Evolutionary conservation across 1,140 invertebrate genomes (phyloP).

Genomic region (Phymorhynchus buccinoides): DNA sequence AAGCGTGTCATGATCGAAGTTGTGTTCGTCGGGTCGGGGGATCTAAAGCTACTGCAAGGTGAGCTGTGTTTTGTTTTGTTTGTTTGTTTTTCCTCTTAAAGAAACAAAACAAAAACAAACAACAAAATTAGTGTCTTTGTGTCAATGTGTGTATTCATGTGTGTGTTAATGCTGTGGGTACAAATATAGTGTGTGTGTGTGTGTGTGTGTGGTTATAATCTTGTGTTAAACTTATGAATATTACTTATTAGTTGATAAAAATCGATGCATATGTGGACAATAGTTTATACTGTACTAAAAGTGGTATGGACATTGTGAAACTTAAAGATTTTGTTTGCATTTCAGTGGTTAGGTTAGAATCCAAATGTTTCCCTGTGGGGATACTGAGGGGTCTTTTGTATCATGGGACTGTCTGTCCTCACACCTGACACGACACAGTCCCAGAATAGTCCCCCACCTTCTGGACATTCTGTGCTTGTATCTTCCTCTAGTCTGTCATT

Average conservation of each 20-base stretch:
- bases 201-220: not conserved
- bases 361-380: too few relatives aligned
- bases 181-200: not conserved
- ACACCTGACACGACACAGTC: too few relatives aligned
- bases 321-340: too few relatives aligned
- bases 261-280: not conserved
- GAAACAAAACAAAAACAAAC: not conserved
- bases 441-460: too few relatives aligned
- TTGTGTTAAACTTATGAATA: not conserved
- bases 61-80: slow-evolving; percentile 52
- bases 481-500: too few relatives aligned
- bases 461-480: too few relatives aligned
- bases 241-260: not conserved
- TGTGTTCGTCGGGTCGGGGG: slow-evolving; percentile 88
- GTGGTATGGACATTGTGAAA: too few relatives aligned
- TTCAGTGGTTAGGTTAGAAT: too few relatives aligned
- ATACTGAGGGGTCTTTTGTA: too few relatives aligned
- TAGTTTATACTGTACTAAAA: too few relatives aligned
- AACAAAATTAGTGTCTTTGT: not conserved
- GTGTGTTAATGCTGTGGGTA: not conserved
- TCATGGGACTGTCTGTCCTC: too few relatives aligned
- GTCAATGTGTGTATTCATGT: not conserved
- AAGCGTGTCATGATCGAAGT: slow-evolving; percentile 96
- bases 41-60: slow-evolving; percentile 88
- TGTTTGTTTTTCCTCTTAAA: not conserved